These are phyloP conservation scores for Geotrypetes seraphini DNA, from an alignment of 2,797 vertebrate species.

Conservation along the genomic window DNA sequence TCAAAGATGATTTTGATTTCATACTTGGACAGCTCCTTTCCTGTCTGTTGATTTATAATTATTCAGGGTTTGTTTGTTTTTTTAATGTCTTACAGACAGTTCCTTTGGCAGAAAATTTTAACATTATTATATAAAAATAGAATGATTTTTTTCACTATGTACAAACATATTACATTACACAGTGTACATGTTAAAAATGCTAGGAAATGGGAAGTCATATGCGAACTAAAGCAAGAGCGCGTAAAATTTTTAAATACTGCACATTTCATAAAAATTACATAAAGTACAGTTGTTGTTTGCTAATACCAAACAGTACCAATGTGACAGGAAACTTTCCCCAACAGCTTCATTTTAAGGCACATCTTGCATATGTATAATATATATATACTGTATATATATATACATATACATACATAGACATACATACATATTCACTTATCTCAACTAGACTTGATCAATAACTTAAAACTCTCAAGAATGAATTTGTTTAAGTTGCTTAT, in stretches of 20 bases:
- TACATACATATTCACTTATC: too few species aligned
- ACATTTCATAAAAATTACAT: conserved; percentile 76
- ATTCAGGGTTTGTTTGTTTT: conserved; percentile 32
- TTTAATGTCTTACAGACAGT: conserved; percentile 49
- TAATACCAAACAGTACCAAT: conserved; percentile 61
- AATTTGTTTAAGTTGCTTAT: background rate
- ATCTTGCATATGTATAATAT: conserved; percentile 37
- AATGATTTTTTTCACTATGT: conserved; percentile 64
- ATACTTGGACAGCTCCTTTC: conserved; percentile 46
- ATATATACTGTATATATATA: conserved; percentile 43
- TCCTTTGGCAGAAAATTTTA: conserved; percentile 63
- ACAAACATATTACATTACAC: conserved; percentile 69
- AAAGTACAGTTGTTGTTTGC: conserved; percentile 56
- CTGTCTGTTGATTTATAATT: conserved; percentile 44
- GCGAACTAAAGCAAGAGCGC: conserved; percentile 39
- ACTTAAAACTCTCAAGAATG: conserved; percentile 44
- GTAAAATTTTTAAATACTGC: conserved; percentile 57
- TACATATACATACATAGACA: too few species aligned
- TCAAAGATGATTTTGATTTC: conserved; percentile 40
- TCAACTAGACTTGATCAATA: too few species aligned
- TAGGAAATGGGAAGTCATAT: conserved; percentile 56
- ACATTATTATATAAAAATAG: conserved; percentile 71
- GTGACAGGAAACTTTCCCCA: conserved; percentile 58
- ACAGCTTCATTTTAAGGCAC: conserved; percentile 51
- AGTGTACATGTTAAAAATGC: conserved; percentile 65